These are phyloP conservation scores for Helleia helle DNA, from an alignment of 2,888 invertebrate species.

Conservation along the genomic window DNA sequence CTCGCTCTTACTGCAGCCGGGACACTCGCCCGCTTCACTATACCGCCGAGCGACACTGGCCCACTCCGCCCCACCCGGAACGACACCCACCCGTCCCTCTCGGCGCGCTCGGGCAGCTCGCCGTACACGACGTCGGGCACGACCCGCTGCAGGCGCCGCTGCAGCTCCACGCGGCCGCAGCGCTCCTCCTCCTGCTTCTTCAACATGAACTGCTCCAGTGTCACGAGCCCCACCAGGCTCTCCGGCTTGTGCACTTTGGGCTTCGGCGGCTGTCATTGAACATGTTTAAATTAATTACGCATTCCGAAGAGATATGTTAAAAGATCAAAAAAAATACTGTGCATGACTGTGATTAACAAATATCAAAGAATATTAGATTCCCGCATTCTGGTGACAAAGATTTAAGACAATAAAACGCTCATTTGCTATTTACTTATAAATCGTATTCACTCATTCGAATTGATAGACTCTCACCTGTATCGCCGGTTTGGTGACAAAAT, in stretches of 20 bases:
- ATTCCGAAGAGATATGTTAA: too few relatives aligned
- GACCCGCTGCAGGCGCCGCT: slow-evolving; percentile 37
- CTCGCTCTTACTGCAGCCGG: too few relatives aligned
- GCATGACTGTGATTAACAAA: too few relatives aligned
- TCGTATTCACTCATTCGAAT: too few relatives aligned
- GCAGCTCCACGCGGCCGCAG: slow-evolving; percentile 24
- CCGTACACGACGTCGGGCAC: slow-evolving; percentile 75
- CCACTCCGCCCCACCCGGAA: slow-evolving; percentile 9
- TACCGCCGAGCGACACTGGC: slow-evolving; percentile 49
- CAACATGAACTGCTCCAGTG: slow-evolving; percentile 85
- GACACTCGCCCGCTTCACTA: slow-evolving; percentile 35
- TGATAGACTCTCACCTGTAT: slow-evolving; percentile 29
- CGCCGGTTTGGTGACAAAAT: slow-evolving; percentile 39
- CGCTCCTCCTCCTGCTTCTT: slow-evolving; percentile 82
- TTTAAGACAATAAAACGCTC: too few relatives aligned
- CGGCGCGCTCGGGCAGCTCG: slow-evolving; percentile 33
- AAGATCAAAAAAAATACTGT: too few relatives aligned
- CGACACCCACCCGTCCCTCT: slow-evolving; percentile 11
- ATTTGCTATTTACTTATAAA: too few relatives aligned
- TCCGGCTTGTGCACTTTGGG: slow-evolving; percentile 38
- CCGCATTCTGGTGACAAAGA: too few relatives aligned
- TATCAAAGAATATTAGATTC: too few relatives aligned
- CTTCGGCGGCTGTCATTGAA: slow-evolving; percentile 18
- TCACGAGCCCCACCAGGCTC: slow-evolving; percentile 79
- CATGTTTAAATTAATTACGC: too few relatives aligned